Percentiles rank a stretch among this genome's conserved stretches.
phyloP scores from a whole-genome alignment of 2,113 vertebrate genomes.

The Chrysochloris asiatica region DNA sequence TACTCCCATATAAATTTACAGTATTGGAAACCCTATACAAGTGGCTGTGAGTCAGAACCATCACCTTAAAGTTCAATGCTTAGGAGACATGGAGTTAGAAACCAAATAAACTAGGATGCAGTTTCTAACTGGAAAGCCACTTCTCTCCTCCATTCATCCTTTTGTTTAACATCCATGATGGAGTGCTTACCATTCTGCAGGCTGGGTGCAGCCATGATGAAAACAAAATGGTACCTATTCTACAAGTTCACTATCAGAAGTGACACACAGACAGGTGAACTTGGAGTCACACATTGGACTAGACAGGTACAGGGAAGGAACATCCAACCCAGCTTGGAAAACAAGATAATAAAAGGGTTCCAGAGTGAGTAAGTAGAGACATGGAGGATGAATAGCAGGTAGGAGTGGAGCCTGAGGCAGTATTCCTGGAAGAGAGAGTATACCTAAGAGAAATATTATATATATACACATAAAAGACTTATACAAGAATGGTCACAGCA shows the following conservation, averaged over 20 bases:
- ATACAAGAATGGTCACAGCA: background rate
- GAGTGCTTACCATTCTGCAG: background rate
- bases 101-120: background rate
- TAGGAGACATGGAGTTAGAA: background rate
- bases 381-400: background rate
- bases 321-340: background rate
- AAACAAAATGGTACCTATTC: background rate
- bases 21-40: too few species aligned
- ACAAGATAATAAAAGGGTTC: background rate
- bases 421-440: background rate
- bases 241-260: background rate
- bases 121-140: background rate
- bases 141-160: background rate
- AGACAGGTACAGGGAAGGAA: background rate
- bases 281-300: background rate
- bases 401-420: fast-evolving
- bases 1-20: too few species aligned
- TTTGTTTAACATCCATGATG: background rate
- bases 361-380: background rate
- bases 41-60: too few species aligned
- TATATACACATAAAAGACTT: background rate
- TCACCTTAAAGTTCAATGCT: too few species aligned
- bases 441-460: background rate
- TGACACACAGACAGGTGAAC: background rate
- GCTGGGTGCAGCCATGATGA: background rate